phyloP scores from a whole-genome alignment of 2,113 vertebrate genomes.

The Apodemus sylvaticus region DNA sequence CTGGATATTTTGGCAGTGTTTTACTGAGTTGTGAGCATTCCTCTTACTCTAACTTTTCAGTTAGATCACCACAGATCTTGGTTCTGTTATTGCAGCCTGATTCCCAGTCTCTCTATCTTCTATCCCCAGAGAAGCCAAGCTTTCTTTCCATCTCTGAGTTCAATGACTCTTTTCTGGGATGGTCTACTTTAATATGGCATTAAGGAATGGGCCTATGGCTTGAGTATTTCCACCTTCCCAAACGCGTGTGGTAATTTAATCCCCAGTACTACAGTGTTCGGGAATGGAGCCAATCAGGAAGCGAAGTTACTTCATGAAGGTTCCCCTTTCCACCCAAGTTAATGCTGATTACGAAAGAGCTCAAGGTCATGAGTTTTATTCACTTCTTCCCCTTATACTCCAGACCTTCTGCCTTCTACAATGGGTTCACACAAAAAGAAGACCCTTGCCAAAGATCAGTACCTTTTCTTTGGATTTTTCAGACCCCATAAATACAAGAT shows the following conservation, averaged over 20 bases:
- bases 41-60: background rate
- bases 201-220: background rate
- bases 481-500: background rate
- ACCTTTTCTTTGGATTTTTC: background rate
- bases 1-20: background rate
- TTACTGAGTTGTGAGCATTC: slow-evolving; percentile 9
- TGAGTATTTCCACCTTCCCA: background rate
- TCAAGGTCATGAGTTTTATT: background rate
- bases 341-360: background rate
- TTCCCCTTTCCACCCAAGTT: background rate
- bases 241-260: background rate
- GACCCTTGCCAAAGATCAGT: background rate
- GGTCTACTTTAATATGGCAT: background rate
- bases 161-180: background rate
- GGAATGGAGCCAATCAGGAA: background rate
- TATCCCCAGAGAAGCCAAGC: background rate
- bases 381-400: background rate
- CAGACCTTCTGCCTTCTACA: background rate
- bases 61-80: background rate
- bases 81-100: background rate
- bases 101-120: background rate
- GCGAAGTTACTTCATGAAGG: background rate
- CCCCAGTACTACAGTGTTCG: background rate
- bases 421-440: background rate
- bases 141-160: background rate